Evolutionary conservation across 2,888 invertebrate genomes (phyloP), one percentile per base, ranked within the genome.

Genomic region (Imbricaverruca yamaguchii): DNA sequence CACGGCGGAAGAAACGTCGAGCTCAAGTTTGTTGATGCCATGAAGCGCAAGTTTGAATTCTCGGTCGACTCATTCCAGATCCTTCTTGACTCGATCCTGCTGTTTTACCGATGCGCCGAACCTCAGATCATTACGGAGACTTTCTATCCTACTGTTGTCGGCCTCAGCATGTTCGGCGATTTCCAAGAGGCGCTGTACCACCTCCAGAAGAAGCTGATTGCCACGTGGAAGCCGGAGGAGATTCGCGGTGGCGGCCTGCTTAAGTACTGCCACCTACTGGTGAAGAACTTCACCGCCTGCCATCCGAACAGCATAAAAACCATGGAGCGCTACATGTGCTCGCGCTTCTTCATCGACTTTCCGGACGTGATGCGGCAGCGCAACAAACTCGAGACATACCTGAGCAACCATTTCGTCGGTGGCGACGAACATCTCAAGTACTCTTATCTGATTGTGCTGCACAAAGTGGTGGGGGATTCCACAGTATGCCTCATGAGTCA

Each of bases 31-130:
- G 99, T 99, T 84, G 98, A 99, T 89, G 92, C 93, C 84, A 99
- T 99, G 98, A 93, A 96, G 84, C 92, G 99, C 81, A 98, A 98
- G 89, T 99, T 98, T 88, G 98, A 99, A 89, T 99, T 99, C 89
- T 97, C 97, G 82, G 99, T 99, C 82, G 99, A 99, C 89, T 98
- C 97, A 81, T 99, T 99, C 91, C 98, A 99, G 90, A 97, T 99
- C 86, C 93, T 97, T 80, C 91, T 99, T 85, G 98, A 99, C 88
- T 96, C 97, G 81, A 90, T 99, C 85, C 89, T 99, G 85, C 91
- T 95, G 83, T 98, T 97, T 89, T 97, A 97, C 90, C 95, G 95
- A 86, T 94, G 94, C 91, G 79, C 79, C 15, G 53, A 74, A 55
- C 21, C 74, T 10, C 74, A 55, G 21, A 56, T 79, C 23, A 97